Percentiles rank a stretch among this genome's conserved stretches.
These are phyloP conservation scores for Dendronephthya gigantea DNA, from an alignment of 64 coral and sea anemone species.

Conservation along the genomic window DNA sequence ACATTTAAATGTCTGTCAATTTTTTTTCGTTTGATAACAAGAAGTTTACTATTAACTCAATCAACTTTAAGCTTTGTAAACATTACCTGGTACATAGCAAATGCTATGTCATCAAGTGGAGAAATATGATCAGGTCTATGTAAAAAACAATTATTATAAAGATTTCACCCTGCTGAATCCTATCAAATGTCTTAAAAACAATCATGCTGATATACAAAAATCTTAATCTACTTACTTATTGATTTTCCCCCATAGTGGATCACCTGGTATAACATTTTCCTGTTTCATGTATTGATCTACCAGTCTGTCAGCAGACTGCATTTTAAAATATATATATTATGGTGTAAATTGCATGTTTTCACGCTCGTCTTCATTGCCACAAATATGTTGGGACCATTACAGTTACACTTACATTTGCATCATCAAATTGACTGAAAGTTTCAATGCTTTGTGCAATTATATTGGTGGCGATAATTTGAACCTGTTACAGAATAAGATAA, in stretches of 20 bases:
- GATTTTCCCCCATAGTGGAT: slow-evolving; percentile 87
- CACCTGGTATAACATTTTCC: slow-evolving; percentile 14
- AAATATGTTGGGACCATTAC: too few relatives aligned
- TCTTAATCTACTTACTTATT: slow-evolving; percentile 67
- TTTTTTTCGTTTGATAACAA: too few relatives aligned
- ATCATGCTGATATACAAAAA: too few relatives aligned
- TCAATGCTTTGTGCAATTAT: slow-evolving; percentile 60
- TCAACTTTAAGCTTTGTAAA: background rate
- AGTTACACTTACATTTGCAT: slow-evolving; percentile 36
- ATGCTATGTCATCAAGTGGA: slow-evolving; percentile 80
- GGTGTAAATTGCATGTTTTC: too few relatives aligned
- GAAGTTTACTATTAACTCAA: too few relatives aligned
- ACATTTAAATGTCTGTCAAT: too few relatives aligned
- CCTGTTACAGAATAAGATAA: slow-evolving; percentile 31
- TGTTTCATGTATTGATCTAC: background rate
- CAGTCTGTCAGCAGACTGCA: background rate
- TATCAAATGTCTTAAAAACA: background rate
- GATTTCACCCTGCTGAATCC: background rate
- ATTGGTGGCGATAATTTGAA: slow-evolving; percentile 71
- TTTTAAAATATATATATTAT: background rate
- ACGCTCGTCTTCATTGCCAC: too few relatives aligned
- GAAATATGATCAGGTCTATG: slow-evolving; percentile 77
- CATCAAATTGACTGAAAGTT: slow-evolving; percentile 11
- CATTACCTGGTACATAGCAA: slow-evolving; percentile 95
- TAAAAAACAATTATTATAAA: background rate